phyloP scores from a whole-genome alignment of 2,797 vertebrate species.

The Onychomys arenicola region DNA sequence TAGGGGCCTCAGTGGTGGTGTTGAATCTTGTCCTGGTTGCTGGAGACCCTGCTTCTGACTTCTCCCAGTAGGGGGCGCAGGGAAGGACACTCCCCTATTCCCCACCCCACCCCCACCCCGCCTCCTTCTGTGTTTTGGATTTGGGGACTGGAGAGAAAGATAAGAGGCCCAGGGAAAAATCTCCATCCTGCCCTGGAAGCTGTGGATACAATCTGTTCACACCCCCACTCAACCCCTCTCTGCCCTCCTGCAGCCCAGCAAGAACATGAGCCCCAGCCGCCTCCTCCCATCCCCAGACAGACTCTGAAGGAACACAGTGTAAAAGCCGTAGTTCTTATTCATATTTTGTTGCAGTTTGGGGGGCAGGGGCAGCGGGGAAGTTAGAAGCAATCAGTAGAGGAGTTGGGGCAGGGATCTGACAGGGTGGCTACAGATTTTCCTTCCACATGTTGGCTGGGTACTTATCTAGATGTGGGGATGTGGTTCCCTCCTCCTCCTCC shows the following conservation, averaged over 20 bases:
- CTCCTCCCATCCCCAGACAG: background rate
- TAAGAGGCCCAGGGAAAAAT: constrained; percentile 16
- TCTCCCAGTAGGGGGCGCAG: constrained; percentile 44
- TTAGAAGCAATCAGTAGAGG: constrained; percentile 20
- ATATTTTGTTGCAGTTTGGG: constrained; percentile 68
- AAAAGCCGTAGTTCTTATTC: constrained; percentile 52
- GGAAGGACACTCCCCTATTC: background rate
- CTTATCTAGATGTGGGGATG: background rate
- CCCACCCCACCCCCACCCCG: background rate
- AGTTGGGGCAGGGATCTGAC: background rate
- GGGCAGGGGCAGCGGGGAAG: background rate
- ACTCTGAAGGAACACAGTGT: constrained; percentile 62
- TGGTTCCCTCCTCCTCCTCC: background rate
- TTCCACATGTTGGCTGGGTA: background rate
- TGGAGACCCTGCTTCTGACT: background rate
- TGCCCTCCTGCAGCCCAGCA: background rate
- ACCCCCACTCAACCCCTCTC: constrained; percentile 24
- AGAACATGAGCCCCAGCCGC: background rate
- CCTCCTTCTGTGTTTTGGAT: constrained; percentile 30
- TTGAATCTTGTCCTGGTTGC: background rate
- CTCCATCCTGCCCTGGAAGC: constrained; percentile 72
- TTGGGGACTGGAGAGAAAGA: constrained; percentile 26
- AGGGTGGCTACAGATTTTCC: background rate
- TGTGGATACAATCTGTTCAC: constrained; percentile 71
- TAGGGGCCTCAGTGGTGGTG: background rate